phyloP scores from a whole-genome alignment of 2,113 vertebrate genomes.

The Gnathonemus echidnorhynchus region DNA sequence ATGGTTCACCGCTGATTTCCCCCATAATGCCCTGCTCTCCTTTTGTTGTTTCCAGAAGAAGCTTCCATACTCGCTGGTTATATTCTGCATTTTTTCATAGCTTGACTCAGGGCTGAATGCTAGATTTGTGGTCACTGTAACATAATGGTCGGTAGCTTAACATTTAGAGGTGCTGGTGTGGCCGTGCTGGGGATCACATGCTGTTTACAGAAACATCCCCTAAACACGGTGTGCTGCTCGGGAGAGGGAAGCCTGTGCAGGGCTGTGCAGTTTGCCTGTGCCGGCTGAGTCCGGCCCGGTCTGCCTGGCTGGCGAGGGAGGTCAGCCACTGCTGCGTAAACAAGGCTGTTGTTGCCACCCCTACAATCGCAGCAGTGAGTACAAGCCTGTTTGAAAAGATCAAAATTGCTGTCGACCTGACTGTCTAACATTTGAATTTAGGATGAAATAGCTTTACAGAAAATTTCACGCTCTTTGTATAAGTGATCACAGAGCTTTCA shows the following conservation, averaged over 20 bases:
- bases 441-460: neutral
- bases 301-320: neutral
- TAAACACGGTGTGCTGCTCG: neutral
- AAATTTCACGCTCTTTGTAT: neutral
- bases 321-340: neutral
- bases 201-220: neutral
- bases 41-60: neutral
- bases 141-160: neutral
- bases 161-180: neutral
- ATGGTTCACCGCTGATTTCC: neutral
- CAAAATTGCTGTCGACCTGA: neutral
- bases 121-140: neutral
- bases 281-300: neutral
- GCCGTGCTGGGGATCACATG: neutral
- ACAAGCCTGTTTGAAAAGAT: neutral
- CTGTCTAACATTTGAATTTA: neutral
- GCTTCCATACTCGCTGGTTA: neutral
- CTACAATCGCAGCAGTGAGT: neutral
- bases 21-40: neutral
- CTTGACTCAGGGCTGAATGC: neutral
- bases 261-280: neutral
- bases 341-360: neutral
- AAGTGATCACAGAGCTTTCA: neutral
- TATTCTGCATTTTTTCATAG: neutral
- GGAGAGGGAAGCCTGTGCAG: neutral